Base-by-base conservation (phyloP, 2,797 vertebrate species). In the Gadopsis bispinosus region DNA sequence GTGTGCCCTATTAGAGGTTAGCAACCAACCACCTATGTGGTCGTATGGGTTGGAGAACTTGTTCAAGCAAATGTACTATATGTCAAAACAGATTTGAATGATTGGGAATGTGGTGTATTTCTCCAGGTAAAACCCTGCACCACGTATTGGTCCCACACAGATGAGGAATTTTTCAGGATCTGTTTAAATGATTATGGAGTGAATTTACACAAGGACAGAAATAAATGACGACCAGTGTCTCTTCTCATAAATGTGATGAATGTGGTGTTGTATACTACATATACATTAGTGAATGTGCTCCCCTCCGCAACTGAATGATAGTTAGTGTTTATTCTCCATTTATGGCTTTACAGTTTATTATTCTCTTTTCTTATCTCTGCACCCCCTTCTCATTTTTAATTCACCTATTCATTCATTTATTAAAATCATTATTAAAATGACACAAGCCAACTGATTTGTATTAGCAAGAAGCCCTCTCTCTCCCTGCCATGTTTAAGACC, bases 391-490 rank as follows among this genome's bases (percentile, higher is more conserved):
- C 51, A 75, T 84, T 96, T 88, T 97, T 93, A 96, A 96, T 97
- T 96, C 94, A 95, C 93, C 94, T 95, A 96, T 96, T 96, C 95
- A 95, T 97, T 97, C 95, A 97, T 97, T 97, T 97, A 98, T 98
- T 97, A 97, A 98, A 98, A 97, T 97, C 94, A 96, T 97, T 97
- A 96, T 97, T 94, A 96, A 97, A 96, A 95, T 97, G 96, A 97
- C 97, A 97, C 96, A 97, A 96, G 95, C 96, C 95, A 93, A 85
- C 95, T 98, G 97, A 98, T 99, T 97, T 98, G 96, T 96, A 95
- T 96, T 94, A 94, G 95, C 94, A 79, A 79, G 83, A 75, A 76
- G 71, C 80, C 64, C 35, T 67, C 90, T 71, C 60, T 83, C 75
- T 84, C 76, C 61, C 71, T 73, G 75, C 93, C 94, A 93, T 96